Conservation (phyloP, 2,888 invertebrate genomes). For the Tiphia femorata region DNA sequence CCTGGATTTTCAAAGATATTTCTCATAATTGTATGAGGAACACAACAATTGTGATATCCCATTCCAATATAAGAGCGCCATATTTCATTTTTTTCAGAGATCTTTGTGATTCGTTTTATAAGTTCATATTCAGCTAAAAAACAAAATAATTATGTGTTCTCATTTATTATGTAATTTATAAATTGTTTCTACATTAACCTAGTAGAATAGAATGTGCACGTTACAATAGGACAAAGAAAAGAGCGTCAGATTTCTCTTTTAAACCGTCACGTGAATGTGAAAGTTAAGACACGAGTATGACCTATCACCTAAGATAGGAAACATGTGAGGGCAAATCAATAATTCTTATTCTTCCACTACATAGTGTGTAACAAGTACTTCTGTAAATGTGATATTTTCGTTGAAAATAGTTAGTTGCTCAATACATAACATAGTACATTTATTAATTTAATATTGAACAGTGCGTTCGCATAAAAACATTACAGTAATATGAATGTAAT, state of each 20-base stretch:
- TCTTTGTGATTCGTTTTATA: conserved; percentile 80
- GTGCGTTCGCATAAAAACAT: background rate
- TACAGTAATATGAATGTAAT: background rate
- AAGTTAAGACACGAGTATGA: conserved; percentile 48
- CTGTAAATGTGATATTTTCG: background rate
- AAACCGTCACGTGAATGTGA: conserved; percentile 50
- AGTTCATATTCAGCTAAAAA: conserved; percentile 89
- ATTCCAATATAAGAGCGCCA: conserved; percentile 98
- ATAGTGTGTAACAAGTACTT: background rate
- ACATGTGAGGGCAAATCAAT: background rate
- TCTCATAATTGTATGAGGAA: conserved; percentile 94
- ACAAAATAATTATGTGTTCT: background rate
- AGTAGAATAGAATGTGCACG: too few relatives aligned
- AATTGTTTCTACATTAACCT: background rate
- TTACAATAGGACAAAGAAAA: too few relatives aligned
- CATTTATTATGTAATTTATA: background rate
- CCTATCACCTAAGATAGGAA: conserved; percentile 47
- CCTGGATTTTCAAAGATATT: conserved; percentile 99
- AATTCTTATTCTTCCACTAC: background rate
- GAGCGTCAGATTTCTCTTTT: conserved; percentile 10
- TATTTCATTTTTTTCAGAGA: conserved; percentile 90
- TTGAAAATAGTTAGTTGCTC: too few relatives aligned
- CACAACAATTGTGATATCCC: conserved; percentile 98
- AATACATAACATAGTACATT: background rate
- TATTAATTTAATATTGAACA: background rate